phyloP scores from a whole-genome alignment of 2,113 vertebrate species.

The Lycocorax pyrrhopterus region DNA sequence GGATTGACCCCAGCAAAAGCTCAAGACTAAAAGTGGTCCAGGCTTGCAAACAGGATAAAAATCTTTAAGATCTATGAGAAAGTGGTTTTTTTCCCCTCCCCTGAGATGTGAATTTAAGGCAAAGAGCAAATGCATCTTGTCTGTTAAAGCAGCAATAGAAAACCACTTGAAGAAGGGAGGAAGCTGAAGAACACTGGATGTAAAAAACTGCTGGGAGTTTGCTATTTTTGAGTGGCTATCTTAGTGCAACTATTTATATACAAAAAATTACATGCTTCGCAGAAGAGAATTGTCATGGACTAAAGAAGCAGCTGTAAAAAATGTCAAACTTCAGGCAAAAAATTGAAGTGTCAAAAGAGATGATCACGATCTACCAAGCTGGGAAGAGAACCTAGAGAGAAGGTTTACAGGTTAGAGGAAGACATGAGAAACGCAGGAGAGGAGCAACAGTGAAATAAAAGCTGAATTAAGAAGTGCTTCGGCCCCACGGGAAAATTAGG shows the following conservation, averaged over 20 bases:
- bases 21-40: not conserved
- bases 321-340: not conserved
- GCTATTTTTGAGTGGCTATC: constrained; percentile 22
- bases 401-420: not conserved
- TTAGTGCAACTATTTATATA: constrained; percentile 12
- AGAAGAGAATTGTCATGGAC: not conserved
- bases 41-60: not conserved
- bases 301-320: constrained; percentile 13
- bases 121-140: not conserved
- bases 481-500: not conserved
- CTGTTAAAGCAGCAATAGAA: not conserved
- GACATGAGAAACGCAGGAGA: not conserved
- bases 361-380: not conserved
- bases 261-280: not conserved
- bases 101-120: not conserved
- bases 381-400: not conserved
- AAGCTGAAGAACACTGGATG: not conserved
- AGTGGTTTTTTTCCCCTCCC: not conserved
- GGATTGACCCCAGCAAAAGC: not conserved
- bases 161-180: not conserved
- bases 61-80: not conserved
- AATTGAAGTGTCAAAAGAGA: not conserved
- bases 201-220: constrained; percentile 27
- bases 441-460: not conserved
- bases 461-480: not conserved